phyloP scores from a whole-genome alignment of 2,888 invertebrate genomes.

The Silvanus unidentatus region DNA sequence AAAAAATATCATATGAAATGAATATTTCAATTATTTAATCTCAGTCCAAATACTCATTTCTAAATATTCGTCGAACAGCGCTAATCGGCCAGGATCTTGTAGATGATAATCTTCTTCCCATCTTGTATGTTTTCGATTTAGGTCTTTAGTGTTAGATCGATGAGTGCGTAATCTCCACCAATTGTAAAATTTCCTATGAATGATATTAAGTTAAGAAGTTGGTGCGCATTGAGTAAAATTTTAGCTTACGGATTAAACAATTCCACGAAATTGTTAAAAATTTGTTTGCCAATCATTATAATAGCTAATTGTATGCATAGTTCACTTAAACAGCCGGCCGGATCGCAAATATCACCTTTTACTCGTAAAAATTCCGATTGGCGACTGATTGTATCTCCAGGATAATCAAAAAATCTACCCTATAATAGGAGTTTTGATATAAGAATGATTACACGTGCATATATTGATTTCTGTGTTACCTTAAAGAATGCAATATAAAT shows the following conservation, averaged over 20 bases:
- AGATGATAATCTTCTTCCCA: slow-evolving; percentile 96
- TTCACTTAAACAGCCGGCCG: slow-evolving; percentile 89
- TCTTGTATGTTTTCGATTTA: slow-evolving; percentile 64
- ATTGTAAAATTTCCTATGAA: slow-evolving; percentile 70
- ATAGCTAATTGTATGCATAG: slow-evolving; percentile 89
- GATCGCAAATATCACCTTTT: slow-evolving; percentile 81
- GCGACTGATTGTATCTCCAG: slow-evolving; percentile 72
- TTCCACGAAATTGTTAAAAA: slow-evolving; percentile 88
- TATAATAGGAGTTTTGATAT: slow-evolving; percentile 33
- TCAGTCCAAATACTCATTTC: slow-evolving; percentile 78
- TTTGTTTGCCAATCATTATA: slow-evolving; percentile 93
- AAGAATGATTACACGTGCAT: background rate
- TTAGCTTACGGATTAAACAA: slow-evolving; percentile 76
- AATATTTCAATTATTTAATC: background rate
- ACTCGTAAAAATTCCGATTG: slow-evolving; percentile 70
- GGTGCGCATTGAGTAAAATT: background rate
- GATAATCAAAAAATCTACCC: slow-evolving; percentile 85
- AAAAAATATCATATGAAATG: slow-evolving; percentile 13
- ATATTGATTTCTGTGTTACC: slow-evolving; percentile 48
- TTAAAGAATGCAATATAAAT: slow-evolving; percentile 99
- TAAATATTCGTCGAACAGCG: slow-evolving; percentile 92
- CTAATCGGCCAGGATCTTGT: slow-evolving; percentile 80
- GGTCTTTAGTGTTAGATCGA: slow-evolving; percentile 67
- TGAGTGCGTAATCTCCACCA: slow-evolving; percentile 84
- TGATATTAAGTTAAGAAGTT: background rate